Evolutionary conservation across 2,797 vertebrate genomes (phyloP).

Genomic region (Cottoperca gobio): DNA sequence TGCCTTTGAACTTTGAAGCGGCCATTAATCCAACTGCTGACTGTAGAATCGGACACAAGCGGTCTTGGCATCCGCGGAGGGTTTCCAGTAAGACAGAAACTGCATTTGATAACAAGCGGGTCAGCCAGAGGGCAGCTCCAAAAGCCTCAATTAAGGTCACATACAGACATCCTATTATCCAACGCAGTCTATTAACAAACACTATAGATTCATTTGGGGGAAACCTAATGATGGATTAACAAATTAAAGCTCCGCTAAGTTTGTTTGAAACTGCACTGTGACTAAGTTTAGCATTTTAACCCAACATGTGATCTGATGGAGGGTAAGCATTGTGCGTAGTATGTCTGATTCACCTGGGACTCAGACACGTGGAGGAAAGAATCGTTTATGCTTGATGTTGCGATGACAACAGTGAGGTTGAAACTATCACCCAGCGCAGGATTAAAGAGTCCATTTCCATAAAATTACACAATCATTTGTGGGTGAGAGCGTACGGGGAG

Average conservation of each 20-base stretch:
- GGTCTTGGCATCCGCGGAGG: conserved; percentile 69
- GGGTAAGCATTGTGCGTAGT: background rate
- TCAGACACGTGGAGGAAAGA: too few species aligned
- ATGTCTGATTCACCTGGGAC: background rate
- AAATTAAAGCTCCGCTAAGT: conserved; percentile 1
- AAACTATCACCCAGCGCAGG: background rate
- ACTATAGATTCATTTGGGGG: conserved; percentile 43
- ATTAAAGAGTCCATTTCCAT: background rate
- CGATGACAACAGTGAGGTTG: background rate
- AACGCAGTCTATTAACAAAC: conserved; percentile 43
- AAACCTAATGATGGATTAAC: conserved; percentile 30
- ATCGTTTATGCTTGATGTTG: background rate
- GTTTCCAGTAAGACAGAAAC: conserved; percentile 77
- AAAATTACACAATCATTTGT: background rate
- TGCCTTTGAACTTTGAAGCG: conserved; percentile 78
- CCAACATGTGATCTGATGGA: background rate
- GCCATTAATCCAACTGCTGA: conserved; percentile 76
- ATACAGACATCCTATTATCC: conserved; percentile 64
- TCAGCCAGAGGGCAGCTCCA: conserved; percentile 69
- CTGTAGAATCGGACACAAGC: conserved; percentile 67
- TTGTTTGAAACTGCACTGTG: background rate
- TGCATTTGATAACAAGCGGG: conserved; percentile 74
- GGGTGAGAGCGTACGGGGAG: too few species aligned
- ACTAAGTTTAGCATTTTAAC: background rate
- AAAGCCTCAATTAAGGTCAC: conserved; percentile 74